Evolutionary conservation across 2,888 invertebrate species (phyloP).

Genomic region (Meloe dianella): DNA sequence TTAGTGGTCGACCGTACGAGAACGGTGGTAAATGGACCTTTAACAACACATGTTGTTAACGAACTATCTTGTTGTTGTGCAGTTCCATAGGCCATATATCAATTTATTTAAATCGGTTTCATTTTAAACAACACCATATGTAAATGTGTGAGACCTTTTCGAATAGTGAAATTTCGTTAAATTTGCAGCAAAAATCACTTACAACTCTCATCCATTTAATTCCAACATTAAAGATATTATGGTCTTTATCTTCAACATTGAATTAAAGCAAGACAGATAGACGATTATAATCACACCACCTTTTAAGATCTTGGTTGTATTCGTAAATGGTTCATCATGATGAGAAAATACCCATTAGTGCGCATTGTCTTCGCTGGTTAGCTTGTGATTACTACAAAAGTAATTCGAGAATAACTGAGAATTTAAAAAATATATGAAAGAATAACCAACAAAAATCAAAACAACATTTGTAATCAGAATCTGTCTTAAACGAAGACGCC

Average conservation of each 20-base stretch:
- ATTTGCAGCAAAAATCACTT: slow-evolving; percentile 37
- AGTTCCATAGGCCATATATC: background rate
- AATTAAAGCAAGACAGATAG: slow-evolving; percentile 20
- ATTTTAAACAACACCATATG: slow-evolving; percentile 2
- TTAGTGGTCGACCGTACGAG: slow-evolving; percentile 14
- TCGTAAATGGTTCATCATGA: slow-evolving; percentile 38
- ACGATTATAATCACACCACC: slow-evolving; percentile 31
- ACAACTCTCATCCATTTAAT: background rate
- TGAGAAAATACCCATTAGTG: slow-evolving; percentile 38
- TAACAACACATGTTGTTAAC: slow-evolving; percentile 22
- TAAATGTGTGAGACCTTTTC: background rate
- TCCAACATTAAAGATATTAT: background rate
- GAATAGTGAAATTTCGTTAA: slow-evolving; percentile 15
- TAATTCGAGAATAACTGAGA: slow-evolving; percentile 14
- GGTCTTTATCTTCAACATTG: slow-evolving; percentile 16
- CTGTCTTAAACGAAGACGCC: background rate
- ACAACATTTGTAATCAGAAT: background rate
- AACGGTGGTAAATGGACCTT: slow-evolving; percentile 26
- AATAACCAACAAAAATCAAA: background rate
- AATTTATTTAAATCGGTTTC: background rate
- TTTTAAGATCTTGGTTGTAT: slow-evolving; percentile 25
- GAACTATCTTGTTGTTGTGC: slow-evolving; percentile 12
- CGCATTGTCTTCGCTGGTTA: slow-evolving; percentile 26
- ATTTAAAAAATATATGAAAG: slow-evolving; percentile 14
- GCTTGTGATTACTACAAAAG: background rate